Evolutionary conservation across 1,140 invertebrate species (phyloP), one percentile per base, ranked within the genome.

Genomic region (Dufourea novaeangliae): DNA sequence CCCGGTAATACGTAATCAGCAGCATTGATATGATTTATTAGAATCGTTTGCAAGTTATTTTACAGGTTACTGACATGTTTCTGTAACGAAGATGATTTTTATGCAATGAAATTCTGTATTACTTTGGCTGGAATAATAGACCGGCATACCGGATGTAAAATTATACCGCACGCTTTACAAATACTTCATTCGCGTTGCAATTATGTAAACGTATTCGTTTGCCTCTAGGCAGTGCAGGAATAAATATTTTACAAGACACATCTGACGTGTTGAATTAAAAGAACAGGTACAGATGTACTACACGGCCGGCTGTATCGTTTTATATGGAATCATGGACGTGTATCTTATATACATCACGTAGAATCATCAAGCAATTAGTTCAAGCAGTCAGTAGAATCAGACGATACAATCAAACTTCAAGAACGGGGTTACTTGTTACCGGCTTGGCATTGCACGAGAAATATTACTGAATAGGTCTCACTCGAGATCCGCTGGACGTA

Each of bases 321-420:
- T 39, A 59, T 57, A 46, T 25, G 39, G 50, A 59, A 56, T 63
- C 70, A 34, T 54, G 27, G 29, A 56, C 50, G 66, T 37, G 46
- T 70, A 64, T 70, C 78, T 68, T 69, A 59, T 29, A 59, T 29
- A 70, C 46, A 78, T 78, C 54, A 70, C 71, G 57, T 29, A 29
- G 50, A 41, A 63, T 83, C 74, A 71, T 67, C 44, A 22, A 62
- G 59, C 78, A 84, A 84, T 79, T 83, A 75, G 76, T 83, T 78
- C 34, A 29, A 39, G 64, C 64, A 74, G 69, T 79, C 59, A 66
- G 46, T 70, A 52, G 61, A 74, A 83, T 83, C 62, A 54, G 17
- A 39, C 50, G 74, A 83, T 83, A 79, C 61, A 69, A 84, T 79
- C 64, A 67, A 83, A 83, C 54, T 62, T 50, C 54, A 72, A 75